Conservation (phyloP, 2,113 vertebrate genomes). For the Uria aalge region DNA sequence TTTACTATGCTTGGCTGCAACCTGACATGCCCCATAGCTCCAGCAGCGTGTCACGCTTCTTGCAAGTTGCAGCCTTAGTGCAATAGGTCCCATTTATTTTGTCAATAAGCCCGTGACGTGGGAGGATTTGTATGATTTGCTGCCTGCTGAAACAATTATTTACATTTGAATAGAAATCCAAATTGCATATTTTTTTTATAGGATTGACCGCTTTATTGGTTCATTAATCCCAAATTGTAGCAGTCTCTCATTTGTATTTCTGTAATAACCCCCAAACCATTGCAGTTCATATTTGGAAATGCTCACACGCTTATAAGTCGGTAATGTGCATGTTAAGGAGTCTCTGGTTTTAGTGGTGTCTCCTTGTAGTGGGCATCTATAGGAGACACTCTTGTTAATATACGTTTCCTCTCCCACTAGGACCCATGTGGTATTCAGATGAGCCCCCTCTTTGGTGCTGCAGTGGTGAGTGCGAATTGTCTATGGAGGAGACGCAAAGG, state of each 20-base stretch:
- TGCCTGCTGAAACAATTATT: slow-evolving; percentile 2
- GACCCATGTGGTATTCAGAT: neutral
- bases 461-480: neutral
- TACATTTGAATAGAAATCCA: slow-evolving; percentile 17
- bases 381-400: neutral
- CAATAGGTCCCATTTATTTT: neutral
- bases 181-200: neutral
- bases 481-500: neutral
- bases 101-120: neutral
- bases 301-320: neutral
- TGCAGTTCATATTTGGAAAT: neutral
- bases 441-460: neutral
- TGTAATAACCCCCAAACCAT: neutral
- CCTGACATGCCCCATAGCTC: neutral
- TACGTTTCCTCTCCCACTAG: neutral
- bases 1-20: neutral
- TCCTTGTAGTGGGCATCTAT: neutral
- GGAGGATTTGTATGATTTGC: slow-evolving; percentile 7
- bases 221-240: slow-evolving; percentile 21
- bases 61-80: neutral
- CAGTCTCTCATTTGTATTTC: neutral
- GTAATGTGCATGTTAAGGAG: neutral
- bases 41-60: rapidly evolving
- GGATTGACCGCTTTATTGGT: slow-evolving; percentile 8
- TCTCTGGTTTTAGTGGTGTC: neutral